Conservation (phyloP, 2,113 vertebrate species). For the Emydocephalus ijimae region DNA sequence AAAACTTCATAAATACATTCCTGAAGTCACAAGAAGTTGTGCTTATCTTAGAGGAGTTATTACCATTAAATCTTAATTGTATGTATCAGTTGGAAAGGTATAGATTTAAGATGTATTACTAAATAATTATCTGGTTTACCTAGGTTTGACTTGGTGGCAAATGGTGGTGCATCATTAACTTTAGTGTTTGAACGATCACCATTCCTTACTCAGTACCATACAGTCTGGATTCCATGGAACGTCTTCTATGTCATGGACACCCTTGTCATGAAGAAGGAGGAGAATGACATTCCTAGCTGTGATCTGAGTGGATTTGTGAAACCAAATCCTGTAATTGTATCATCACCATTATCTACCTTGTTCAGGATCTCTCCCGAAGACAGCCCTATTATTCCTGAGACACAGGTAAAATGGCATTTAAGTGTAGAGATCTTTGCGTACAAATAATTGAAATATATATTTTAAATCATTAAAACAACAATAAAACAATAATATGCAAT, state of each 20-base stretch:
- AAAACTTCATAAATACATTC: not conserved
- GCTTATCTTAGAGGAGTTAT: slow-evolving; percentile 8
- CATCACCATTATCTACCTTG: slow-evolving; percentile 91
- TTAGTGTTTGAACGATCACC: slow-evolving; percentile 90
- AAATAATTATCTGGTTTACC: slow-evolving; percentile 19
- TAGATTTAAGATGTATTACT: slow-evolving; percentile 32
- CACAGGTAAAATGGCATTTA: slow-evolving; percentile 79
- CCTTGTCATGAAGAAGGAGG: slow-evolving; percentile 94
- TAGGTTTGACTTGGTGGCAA: slow-evolving; percentile 95
- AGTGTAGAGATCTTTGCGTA: not conserved
- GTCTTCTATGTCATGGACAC: slow-evolving; percentile 97
- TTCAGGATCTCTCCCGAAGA: slow-evolving; percentile 91
- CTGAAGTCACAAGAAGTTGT: not conserved
- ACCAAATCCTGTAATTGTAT: slow-evolving; percentile 86
- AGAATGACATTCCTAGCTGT: slow-evolving; percentile 93
- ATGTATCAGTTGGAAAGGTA: not conserved
- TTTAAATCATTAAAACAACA: not conserved
- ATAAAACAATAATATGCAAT: not conserved
- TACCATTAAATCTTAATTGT: slow-evolving; percentile 27
- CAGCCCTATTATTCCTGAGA: slow-evolving; percentile 94
- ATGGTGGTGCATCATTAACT: slow-evolving; percentile 90
- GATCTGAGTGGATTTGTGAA: slow-evolving; percentile 89
- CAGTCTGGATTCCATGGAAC: slow-evolving; percentile 95
- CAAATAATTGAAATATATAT: not conserved
- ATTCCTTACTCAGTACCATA: slow-evolving; percentile 85